These are phyloP conservation scores for Drosophila borealis DNA, from an alignment of 2,888 invertebrate genomes.

Conservation along the genomic window DNA sequence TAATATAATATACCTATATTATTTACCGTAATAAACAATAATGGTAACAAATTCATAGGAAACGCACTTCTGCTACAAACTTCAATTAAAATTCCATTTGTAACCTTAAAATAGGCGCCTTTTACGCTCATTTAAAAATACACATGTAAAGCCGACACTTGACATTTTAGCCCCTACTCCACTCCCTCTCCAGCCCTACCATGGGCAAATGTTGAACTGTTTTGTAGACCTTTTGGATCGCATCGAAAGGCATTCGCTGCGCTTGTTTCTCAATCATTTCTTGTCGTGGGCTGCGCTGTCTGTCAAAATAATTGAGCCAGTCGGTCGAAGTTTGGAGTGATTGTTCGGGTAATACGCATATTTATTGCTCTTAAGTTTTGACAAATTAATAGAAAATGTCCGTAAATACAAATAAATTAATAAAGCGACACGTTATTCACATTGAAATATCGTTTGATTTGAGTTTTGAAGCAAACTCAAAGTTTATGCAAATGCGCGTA, in stretches of 20 bases:
- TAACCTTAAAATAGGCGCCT: slow-evolving; percentile 31
- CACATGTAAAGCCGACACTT: slow-evolving; percentile 52
- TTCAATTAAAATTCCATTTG: background rate
- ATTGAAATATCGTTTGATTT: slow-evolving; percentile 43
- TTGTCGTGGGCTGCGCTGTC: slow-evolving; percentile 27
- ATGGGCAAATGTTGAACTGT: slow-evolving; percentile 5
- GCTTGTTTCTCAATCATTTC: slow-evolving; percentile 57
- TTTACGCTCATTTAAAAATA: slow-evolving; percentile 40
- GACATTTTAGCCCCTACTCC: slow-evolving; percentile 30
- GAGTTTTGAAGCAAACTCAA: slow-evolving; percentile 42
- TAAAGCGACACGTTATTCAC: slow-evolving; percentile 57
- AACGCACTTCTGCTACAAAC: background rate
- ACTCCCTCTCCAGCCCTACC: background rate
- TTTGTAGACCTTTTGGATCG: slow-evolving; percentile 24
- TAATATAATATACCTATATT: too few species aligned
- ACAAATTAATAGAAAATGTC: slow-evolving; percentile 71
- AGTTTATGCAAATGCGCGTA: slow-evolving; percentile 69
- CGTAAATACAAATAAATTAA: slow-evolving; percentile 25
- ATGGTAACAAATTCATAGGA: too few species aligned
- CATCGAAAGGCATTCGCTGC: slow-evolving; percentile 64
- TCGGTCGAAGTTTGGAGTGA: slow-evolving; percentile 24
- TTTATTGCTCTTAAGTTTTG: slow-evolving; percentile 67
- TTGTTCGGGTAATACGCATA: slow-evolving; percentile 58
- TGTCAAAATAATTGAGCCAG: slow-evolving; percentile 69
- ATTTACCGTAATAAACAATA: too few species aligned